A percentile compares a stretch with the other conserved stretches of the same genome.
phyloP scores from a whole-genome alignment of 2,888 invertebrate genomes.

The Dryobota labecula region DNA sequence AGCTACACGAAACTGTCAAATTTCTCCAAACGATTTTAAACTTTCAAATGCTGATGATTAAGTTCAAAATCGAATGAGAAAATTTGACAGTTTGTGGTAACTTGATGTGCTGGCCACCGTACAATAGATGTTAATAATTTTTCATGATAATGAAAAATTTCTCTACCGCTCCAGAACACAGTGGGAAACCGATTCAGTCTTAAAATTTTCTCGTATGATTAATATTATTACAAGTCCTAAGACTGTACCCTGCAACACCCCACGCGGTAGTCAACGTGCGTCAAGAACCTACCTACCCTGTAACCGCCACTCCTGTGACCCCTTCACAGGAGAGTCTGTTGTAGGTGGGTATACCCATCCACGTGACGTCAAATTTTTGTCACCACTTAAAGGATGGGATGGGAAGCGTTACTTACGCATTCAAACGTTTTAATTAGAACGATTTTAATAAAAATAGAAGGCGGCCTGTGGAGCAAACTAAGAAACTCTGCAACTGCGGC shows the following conservation, averaged over 20 bases:
- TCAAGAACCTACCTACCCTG: constrained; percentile 9
- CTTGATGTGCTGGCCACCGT: no score
- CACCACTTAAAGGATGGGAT: background rate
- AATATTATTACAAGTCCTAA: constrained; percentile 14
- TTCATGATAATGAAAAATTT: background rate
- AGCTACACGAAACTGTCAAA: no score
- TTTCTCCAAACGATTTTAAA: no score
- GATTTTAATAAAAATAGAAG: constrained; percentile 3
- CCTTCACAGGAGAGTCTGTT: constrained; percentile 7
- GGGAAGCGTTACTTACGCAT: constrained; percentile 26
- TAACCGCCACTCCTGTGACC: constrained; percentile 8
- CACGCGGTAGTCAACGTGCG: background rate
- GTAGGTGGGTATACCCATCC: constrained; percentile 3
- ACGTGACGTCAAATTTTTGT: constrained; percentile 33
- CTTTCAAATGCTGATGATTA: no score
- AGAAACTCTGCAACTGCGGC: no score
- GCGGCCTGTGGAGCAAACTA: background rate
- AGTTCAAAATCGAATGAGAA: no score
- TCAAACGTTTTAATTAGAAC: constrained; percentile 25
- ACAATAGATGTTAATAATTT: background rate
- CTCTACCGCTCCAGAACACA: background rate
- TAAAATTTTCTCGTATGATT: background rate
- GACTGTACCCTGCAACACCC: constrained; percentile 16
- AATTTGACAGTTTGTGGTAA: no score
- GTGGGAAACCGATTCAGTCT: background rate